phyloP scores from a whole-genome alignment of 2,888 invertebrate species.

The Hypomecis punctinalis region DNA sequence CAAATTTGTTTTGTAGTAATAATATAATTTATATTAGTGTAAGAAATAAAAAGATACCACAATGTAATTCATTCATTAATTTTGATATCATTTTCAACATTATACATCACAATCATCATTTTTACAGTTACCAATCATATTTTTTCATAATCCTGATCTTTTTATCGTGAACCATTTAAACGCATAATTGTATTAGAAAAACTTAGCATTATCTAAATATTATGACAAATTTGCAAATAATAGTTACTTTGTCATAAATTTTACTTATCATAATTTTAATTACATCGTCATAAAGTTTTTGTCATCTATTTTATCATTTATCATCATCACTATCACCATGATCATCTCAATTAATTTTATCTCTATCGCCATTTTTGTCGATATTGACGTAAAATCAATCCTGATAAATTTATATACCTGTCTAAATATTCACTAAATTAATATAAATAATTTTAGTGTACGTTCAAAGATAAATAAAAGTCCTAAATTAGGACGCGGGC shows the following conservation, averaged over 20 bases:
- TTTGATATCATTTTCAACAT: background rate
- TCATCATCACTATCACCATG: background rate
- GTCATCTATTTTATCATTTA: background rate
- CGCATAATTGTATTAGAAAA: no score
- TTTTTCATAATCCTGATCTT: no score
- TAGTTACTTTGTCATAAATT: no score
- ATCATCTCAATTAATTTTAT: background rate
- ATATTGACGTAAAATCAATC: no score
- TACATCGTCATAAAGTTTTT: no score
- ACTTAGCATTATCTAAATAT: no score
- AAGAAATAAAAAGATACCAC: slow-evolving; percentile 19
- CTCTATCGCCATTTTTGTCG: background rate
- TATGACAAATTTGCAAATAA: no score
- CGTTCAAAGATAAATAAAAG: slow-evolving; percentile 40
- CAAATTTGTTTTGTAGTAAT: background rate
- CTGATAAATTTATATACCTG: no score
- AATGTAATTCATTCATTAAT: slow-evolving; percentile 20
- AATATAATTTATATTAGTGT: slow-evolving; percentile 9
- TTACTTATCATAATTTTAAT: no score
- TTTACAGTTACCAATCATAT: background rate
- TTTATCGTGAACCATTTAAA: no score
- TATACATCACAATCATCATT: background rate
- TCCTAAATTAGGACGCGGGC: slow-evolving; percentile 75
- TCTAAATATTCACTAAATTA: background rate
- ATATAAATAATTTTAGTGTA: slow-evolving; percentile 1